These are phyloP conservation scores for Ectropis crepuscularia DNA, from an alignment of 2,888 invertebrate species.

Conservation along the genomic window DNA sequence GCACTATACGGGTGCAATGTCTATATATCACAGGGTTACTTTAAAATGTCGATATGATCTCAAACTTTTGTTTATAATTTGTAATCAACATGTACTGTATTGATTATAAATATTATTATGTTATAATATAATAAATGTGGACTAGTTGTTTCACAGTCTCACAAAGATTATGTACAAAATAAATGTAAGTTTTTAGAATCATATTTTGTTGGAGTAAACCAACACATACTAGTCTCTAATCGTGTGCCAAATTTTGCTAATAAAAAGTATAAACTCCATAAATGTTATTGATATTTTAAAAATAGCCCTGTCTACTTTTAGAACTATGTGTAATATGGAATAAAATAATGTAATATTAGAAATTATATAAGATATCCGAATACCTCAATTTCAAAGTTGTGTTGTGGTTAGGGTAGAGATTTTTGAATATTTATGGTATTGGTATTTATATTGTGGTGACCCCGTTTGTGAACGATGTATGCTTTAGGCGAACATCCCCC, in stretches of 20 bases:
- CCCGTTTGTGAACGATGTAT: slow-evolving; percentile 35
- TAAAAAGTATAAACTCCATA: background rate
- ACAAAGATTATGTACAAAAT: too few species aligned
- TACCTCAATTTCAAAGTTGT: slow-evolving; percentile 17
- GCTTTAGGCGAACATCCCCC: slow-evolving; percentile 34
- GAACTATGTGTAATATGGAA: slow-evolving; percentile 12
- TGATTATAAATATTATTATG: too few species aligned
- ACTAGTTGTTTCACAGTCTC: too few species aligned
- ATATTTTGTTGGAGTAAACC: too few species aligned
- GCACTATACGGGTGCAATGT: slow-evolving; percentile 49
- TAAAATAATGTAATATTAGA: slow-evolving; percentile 20
- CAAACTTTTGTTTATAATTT: too few species aligned
- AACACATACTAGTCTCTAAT: too few species aligned
- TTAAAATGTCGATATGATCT: too few species aligned
- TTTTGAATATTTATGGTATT: slow-evolving; percentile 28
- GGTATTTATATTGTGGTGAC: slow-evolving; percentile 37
- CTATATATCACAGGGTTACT: slow-evolving; percentile 2
- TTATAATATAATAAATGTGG: too few species aligned
- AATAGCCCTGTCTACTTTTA: slow-evolving; percentile 8
- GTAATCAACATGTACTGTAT: too few species aligned
- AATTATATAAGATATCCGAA: background rate
- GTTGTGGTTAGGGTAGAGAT: slow-evolving; percentile 8
- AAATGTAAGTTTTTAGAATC: too few species aligned
- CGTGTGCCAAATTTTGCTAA: too few species aligned
- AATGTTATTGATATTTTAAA: background rate